A percentile compares a stretch with the other conserved stretches of the same genome.
Conservation (phyloP, 64 coral and sea anemone genomes). For the Platygyra sinensis region DNA sequence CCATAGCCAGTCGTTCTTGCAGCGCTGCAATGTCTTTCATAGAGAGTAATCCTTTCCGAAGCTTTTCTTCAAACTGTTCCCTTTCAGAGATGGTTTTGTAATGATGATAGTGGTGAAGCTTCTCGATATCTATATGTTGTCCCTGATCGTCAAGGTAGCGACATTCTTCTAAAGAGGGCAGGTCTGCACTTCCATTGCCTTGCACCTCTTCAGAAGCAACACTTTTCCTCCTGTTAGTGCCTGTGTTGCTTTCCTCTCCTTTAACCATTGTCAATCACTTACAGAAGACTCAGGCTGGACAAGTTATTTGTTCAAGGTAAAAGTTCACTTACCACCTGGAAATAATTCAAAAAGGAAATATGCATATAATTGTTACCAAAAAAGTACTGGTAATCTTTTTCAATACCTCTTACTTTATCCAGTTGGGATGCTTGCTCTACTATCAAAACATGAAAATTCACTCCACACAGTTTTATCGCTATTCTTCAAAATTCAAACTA, state of each 20-base stretch:
- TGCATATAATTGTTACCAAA: too few species aligned
- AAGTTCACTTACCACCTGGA: background rate
- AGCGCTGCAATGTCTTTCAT: constrained; percentile 27
- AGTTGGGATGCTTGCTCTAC: too few species aligned
- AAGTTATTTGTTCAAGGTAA: background rate
- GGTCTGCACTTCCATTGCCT: background rate
- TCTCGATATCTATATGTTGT: background rate
- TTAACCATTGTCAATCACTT: constrained; percentile 2
- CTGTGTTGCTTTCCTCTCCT: constrained; percentile 5
- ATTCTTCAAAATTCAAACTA: too few species aligned
- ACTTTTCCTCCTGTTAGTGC: background rate
- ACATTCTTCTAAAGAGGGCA: constrained; percentile 24
- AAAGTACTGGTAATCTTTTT: too few species aligned
- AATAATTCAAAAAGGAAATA: background rate
- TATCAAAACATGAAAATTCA: too few species aligned
- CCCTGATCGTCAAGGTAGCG: background rate
- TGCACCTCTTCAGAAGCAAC: background rate
- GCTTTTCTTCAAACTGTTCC: constrained; percentile 18
- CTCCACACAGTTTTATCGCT: too few species aligned
- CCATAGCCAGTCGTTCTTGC: background rate
- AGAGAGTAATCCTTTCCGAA: background rate
- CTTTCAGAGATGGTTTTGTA: constrained; percentile 19
- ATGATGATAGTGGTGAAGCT: background rate
- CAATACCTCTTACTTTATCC: too few species aligned
- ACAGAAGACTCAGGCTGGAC: background rate